A percentile compares a stretch with the other conserved stretches of the same genome.
These are phyloP conservation scores for Chrysaora quinquecirrha DNA, from an alignment of 30 jellyfish, hydroid and myxozoan species.

Conservation along the genomic window DNA sequence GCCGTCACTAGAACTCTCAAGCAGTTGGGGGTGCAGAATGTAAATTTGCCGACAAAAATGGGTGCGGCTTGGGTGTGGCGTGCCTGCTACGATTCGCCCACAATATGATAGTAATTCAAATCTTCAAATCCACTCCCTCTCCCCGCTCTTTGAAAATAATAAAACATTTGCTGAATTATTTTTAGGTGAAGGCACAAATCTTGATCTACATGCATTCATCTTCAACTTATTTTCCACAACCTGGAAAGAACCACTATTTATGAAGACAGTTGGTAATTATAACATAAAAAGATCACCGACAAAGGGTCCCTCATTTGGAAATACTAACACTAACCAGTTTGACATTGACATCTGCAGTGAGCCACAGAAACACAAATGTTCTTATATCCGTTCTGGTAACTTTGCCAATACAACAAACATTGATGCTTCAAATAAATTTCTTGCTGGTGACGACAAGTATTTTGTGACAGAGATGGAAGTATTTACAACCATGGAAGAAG, in stretches of 20 bases:
- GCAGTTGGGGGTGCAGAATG: too few relatives aligned
- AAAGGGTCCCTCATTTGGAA: neutral
- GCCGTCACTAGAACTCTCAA: too few relatives aligned
- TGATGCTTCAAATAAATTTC: neutral
- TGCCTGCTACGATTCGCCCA: too few relatives aligned
- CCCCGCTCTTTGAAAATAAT: neutral
- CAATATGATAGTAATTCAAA: too few relatives aligned
- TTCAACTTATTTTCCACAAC: neutral
- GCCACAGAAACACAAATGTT: constrained; percentile 1
- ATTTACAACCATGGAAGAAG: neutral
- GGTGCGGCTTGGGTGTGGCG: too few relatives aligned
- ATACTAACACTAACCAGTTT: neutral
- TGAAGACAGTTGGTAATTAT: neutral
- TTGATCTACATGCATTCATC: neutral
- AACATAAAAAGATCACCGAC: neutral
- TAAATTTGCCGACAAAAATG: too few relatives aligned
- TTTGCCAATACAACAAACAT: neutral
- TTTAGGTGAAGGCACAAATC: neutral
- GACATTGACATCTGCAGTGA: constrained; percentile 5
- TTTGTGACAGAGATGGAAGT: constrained; percentile 4
- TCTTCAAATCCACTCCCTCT: too few relatives aligned
- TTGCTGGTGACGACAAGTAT: constrained; percentile 6
- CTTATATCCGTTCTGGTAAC: neutral
- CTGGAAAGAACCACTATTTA: neutral
- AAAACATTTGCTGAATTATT: neutral